Evolutionary conservation across 2,888 invertebrate genomes (phyloP), one percentile per base, ranked within the genome.

Genomic region (Andrena minutula): DNA sequence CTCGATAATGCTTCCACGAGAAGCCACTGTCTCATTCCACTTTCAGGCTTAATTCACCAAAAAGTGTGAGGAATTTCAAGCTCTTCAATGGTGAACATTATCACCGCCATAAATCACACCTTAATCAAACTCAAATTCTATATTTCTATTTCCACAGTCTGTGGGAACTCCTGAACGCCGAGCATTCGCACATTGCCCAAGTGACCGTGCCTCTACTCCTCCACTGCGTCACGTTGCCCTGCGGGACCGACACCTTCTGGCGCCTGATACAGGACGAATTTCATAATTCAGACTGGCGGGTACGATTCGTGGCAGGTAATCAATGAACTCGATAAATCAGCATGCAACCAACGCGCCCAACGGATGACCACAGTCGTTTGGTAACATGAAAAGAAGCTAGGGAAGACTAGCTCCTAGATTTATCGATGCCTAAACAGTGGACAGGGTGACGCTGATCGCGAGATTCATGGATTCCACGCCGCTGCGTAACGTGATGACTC

Each of bases 171-270:
- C 96, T 99, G 93, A 98, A 98, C 93, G 97, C 98, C 0, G 97
- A 98, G 85, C 97, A 98, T 94, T 99, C 99, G 0, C 98, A 99
- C 94, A 98, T 99, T 88, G 97, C 99, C 88, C 97, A 98, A 92
- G 97, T 98, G 85, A 96, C 97, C 41, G 99, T 99, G 35, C 99
- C 99, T 0, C 95, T 99, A 73, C 95, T 99, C 84, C 95, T 99
- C 78, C 99, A 99, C 94, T 99, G 99, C 92, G 97, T 99, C 82
- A 98, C 99, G 0, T 95, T 99, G 83, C 97, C 99, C 0, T 96
- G 97, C 76, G 99, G 99, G 2, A 97, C 98, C 0, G 99, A 99
- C 93, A 97, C 99, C 63, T 98, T 99, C 94, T 99, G 99, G 97
- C 96, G 97, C 85, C 96, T 99, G n/a, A 96, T 99, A 72, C 97